These are phyloP conservation scores for Sebastes fasciatus DNA, from an alignment of 2,113 vertebrate species.

Conservation along the genomic window DNA sequence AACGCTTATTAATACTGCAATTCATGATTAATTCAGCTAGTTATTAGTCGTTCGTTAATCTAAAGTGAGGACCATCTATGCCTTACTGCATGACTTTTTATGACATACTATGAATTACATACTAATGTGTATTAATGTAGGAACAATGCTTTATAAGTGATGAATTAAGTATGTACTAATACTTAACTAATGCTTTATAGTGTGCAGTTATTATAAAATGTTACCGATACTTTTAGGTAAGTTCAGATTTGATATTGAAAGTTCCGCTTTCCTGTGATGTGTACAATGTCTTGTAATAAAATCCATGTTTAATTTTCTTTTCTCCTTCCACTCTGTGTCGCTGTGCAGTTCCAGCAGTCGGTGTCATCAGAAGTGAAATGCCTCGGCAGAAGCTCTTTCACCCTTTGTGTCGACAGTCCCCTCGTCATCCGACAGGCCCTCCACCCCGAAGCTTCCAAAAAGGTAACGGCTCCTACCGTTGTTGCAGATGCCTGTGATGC, in stretches of 20 bases:
- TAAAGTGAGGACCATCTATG: no score
- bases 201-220: no score
- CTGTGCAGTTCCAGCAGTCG: constrained; percentile 90
- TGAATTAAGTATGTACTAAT: no score
- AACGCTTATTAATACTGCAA: no score
- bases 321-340: constrained; percentile 2
- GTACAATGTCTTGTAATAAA: not conserved
- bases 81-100: no score
- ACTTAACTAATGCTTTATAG: no score
- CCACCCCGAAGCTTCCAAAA: constrained; percentile 95
- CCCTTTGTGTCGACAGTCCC: constrained; percentile 92
- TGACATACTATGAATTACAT: no score
- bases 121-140: no score
- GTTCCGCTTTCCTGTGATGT: not conserved
- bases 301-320: not conserved
- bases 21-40: no score
- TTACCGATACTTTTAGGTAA: not conserved
- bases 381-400: constrained; percentile 89
- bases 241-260: not conserved
- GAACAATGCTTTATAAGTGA: no score
- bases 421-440: constrained; percentile 92
- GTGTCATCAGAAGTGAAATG: constrained; percentile 91
- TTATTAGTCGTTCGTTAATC: no score
- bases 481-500: not conserved
- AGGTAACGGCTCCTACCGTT: constrained; percentile 81